A percentile compares a stretch with the other conserved stretches of the same genome.
Conservation (phyloP, 2,797 vertebrate genomes). For the Chloroceryle inda region DNA sequence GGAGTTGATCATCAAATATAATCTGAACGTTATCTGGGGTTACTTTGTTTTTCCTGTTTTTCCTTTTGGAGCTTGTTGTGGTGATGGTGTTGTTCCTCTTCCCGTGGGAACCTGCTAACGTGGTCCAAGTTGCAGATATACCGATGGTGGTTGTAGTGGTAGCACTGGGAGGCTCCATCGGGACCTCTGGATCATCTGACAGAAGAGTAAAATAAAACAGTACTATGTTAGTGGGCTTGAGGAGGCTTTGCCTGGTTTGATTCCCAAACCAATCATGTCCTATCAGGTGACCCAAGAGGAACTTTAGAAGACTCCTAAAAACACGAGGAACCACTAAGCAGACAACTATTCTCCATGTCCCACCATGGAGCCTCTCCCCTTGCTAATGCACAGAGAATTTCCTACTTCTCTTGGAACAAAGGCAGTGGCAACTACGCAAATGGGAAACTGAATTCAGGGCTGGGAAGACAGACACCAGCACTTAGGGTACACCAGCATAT, state of each 20-base stretch:
- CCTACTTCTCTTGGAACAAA: not conserved
- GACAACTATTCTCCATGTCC: not conserved
- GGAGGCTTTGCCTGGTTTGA: not conserved
- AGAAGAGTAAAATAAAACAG: not conserved
- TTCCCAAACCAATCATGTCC: not conserved
- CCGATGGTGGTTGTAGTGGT: slow-evolving; percentile 87
- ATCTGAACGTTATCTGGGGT: slow-evolving; percentile 83
- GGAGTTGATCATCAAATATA: slow-evolving; percentile 87
- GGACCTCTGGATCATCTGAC: slow-evolving; percentile 83
- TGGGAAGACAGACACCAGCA: no score
- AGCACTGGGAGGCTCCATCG: slow-evolving; percentile 85
- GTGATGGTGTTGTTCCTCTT: slow-evolving; percentile 87
- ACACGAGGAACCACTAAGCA: not conserved
- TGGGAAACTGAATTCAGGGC: not conserved
- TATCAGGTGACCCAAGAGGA: not conserved
- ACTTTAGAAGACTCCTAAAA: not conserved
- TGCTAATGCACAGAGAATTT: rapidly evolving
- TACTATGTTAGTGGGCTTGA: not conserved
- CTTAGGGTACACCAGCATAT: no score
- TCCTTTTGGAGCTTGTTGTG: slow-evolving; percentile 85
- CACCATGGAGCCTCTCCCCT: not conserved
- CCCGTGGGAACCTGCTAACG: slow-evolving; percentile 83
- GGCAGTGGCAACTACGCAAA: not conserved
- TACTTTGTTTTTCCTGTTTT: slow-evolving; percentile 88
- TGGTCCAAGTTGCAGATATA: slow-evolving; percentile 87